Conservation (phyloP, 2,888 invertebrate genomes). For the Celastrina argiolus region DNA sequence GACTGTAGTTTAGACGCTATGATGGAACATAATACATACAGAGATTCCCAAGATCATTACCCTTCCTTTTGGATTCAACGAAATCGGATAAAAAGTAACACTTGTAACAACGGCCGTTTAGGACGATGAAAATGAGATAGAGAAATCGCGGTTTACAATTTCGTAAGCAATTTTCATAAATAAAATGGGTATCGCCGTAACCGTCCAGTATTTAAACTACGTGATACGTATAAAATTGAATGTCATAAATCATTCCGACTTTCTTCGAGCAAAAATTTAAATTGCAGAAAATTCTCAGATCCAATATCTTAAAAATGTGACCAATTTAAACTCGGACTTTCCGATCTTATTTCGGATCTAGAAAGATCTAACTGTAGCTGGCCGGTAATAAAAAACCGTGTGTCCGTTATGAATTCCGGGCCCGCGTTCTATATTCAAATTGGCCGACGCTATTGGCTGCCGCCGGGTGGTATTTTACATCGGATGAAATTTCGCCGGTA, state of each 20-base stretch:
- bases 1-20: no score
- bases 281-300: slow-evolving; percentile 1
- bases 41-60: no score
- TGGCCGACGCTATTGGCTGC: slow-evolving; percentile 47
- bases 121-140: no score
- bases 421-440: slow-evolving; percentile 76
- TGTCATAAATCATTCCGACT: slow-evolving; percentile 1
- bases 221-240: background rate
- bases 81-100: background rate
- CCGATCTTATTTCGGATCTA: slow-evolving; percentile 15
- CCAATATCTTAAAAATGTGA: slow-evolving; percentile 15
- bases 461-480: slow-evolving; percentile 51
- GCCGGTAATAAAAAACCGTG: slow-evolving; percentile 38
- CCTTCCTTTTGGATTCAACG: no score
- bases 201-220: background rate
- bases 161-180: background rate
- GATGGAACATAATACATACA: no score
- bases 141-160: background rate
- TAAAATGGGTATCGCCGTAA: background rate
- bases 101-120: background rate
- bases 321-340: slow-evolving; percentile 1
- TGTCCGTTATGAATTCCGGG: slow-evolving; percentile 72
- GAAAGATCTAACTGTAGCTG: slow-evolving; percentile 20
- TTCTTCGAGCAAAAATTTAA: slow-evolving; percentile 12
- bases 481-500: slow-evolving; percentile 49